Evolutionary conservation across 2,888 invertebrate genomes (phyloP).

Genomic region (Drosophila prolongata): DNA sequence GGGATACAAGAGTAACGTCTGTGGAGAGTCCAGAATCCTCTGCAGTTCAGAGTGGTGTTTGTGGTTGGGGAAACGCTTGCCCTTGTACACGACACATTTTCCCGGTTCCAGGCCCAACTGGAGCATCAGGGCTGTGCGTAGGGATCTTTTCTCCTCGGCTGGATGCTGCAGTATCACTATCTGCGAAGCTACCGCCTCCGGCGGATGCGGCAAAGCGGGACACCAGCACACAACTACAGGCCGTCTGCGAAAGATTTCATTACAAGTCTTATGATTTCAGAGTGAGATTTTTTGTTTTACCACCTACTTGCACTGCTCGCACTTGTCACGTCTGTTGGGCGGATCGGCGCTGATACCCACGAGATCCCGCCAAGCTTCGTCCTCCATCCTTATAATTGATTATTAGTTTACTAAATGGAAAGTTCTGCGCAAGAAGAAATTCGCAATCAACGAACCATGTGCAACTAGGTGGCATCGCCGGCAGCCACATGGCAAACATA

Average conservation of each 20-base stretch:
- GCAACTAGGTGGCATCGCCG: constrained; percentile 54
- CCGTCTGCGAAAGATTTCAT: constrained; percentile 86
- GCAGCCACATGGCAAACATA: constrained; percentile 26
- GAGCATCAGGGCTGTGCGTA: constrained; percentile 96
- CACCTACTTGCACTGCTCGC: constrained; percentile 89
- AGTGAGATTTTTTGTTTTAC: background rate
- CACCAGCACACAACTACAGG: constrained; percentile 97
- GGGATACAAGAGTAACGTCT: constrained; percentile 92
- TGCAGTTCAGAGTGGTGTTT: constrained; percentile 86
- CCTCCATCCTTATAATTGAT: constrained; percentile 53
- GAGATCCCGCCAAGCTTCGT: constrained; percentile 89
- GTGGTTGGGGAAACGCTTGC: constrained; percentile 92
- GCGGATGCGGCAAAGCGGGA: constrained; percentile 90
- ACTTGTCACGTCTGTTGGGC: constrained; percentile 88
- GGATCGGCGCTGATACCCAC: constrained; percentile 91
- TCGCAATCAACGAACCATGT: background rate
- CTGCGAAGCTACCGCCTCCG: constrained; percentile 88
- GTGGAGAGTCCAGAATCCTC: constrained; percentile 87
- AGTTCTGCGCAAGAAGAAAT: constrained; percentile 7
- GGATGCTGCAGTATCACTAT: constrained; percentile 96
- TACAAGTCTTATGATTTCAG: background rate
- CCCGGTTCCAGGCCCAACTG: constrained; percentile 89
- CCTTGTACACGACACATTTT: constrained; percentile 89
- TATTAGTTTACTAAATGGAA: constrained; percentile 24
- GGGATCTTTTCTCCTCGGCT: constrained; percentile 94